Evolutionary conservation across 2,113 vertebrate species (phyloP), one percentile per base, ranked within the genome.

Genomic region (Prolemur simus): DNA sequence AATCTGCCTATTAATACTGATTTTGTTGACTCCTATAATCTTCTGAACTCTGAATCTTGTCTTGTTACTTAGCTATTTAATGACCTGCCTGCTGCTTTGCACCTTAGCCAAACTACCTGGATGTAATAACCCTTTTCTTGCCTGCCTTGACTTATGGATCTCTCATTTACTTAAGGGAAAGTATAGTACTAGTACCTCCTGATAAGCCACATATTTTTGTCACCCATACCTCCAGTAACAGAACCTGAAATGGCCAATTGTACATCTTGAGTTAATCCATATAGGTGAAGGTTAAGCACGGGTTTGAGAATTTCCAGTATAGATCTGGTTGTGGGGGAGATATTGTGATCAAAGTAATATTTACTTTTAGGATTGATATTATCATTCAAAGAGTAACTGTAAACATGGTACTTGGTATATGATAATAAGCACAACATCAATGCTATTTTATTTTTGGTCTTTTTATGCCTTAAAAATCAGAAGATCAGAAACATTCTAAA

Each of bases 401-500:
- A 37, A 32, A 60, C 34, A 42, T 10, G 20, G 3, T 39, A 0
- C 13, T 87, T 85, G 6, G 3, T 5, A 92, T 25, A 66, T 80
- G 25, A 81, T 58, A 78, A 49, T 83, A 73, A 52, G 6, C 11
- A 81, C 2, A 68, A 0, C 39, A 63, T 74, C 39, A 47, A 78
- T 71, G 18, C 6, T 73, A 94, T 54, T 93, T 89, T 78, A 69
- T 76, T 34, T 74, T 77, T 89, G 25, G 5, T 73, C 17, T 83
- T n/a, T 58, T 47, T 95, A 45, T 77, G 37, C 56, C 17, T 71
- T 82, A 45, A 42, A 47, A 83, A 69, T 60, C 11, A 15, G 73
- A 90, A 89, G 27, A 84, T 92, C 32, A 78, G 23, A 93, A 81
- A 64, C 34, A 89, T 37, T 54, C 18, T 78, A 87, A 93, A 85